phyloP scores from a whole-genome alignment of 2,113 vertebrate genomes.

The Scomber scombrus region DNA sequence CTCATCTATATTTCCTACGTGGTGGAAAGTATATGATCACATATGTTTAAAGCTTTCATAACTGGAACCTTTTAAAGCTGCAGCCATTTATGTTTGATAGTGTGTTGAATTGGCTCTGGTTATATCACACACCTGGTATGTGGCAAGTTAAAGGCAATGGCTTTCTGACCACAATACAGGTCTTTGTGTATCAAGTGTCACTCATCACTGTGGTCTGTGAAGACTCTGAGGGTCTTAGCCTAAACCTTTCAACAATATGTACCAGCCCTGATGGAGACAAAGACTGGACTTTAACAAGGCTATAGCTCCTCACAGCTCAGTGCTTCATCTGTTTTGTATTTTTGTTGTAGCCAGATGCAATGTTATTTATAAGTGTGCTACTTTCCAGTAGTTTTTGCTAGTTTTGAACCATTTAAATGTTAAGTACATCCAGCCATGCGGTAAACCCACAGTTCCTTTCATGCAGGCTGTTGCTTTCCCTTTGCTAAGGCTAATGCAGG shows the following conservation, averaged over 20 bases:
- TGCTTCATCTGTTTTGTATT: slow-evolving; percentile 94
- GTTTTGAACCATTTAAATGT: slow-evolving; percentile 92
- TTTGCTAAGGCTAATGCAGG: slow-evolving; percentile 73
- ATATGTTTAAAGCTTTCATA: slow-evolving; percentile 45
- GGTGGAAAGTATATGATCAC: slow-evolving; percentile 42
- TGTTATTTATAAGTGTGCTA: slow-evolving; percentile 97
- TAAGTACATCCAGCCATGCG: slow-evolving; percentile 95
- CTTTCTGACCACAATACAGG: slow-evolving; percentile 71
- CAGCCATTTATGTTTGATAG: slow-evolving; percentile 70
- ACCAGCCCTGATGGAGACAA: slow-evolving; percentile 70
- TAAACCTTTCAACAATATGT: slow-evolving; percentile 67
- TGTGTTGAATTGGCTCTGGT: slow-evolving; percentile 68
- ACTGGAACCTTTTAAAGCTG: slow-evolving; percentile 58
- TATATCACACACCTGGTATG: slow-evolving; percentile 80
- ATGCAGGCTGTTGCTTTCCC: slow-evolving; percentile 85
- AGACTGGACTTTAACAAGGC: slow-evolving; percentile 77
- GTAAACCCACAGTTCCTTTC: slow-evolving; percentile 89
- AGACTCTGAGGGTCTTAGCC: slow-evolving; percentile 63
- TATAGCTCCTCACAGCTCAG: slow-evolving; percentile 73
- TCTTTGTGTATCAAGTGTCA: slow-evolving; percentile 82
- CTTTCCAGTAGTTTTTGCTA: slow-evolving; percentile 91
- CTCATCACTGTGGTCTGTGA: slow-evolving; percentile 73
- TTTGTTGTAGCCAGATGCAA: slow-evolving; percentile 92
- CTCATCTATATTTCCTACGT: slow-evolving; percentile 9
- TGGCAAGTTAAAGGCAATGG: slow-evolving; percentile 67